Percentiles rank a stretch among this genome's conserved stretches.
Evolutionary conservation across 1,140 invertebrate species (phyloP).

Genomic region (Drosophila jambulina): DNA sequence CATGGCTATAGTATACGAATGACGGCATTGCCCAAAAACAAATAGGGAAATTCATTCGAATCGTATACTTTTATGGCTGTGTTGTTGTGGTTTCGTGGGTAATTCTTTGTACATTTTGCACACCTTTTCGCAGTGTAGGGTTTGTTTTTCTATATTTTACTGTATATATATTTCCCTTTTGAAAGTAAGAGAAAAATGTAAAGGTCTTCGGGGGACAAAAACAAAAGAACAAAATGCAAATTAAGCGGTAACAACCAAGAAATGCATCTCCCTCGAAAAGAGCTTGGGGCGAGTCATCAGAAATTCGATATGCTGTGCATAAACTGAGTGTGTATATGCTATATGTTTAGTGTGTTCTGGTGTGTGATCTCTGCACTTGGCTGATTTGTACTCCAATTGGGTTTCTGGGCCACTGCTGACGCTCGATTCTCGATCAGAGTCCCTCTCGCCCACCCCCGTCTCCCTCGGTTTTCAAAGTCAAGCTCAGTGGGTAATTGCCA

Average conservation of each 20-base stretch:
- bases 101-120: constrained; percentile 28
- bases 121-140: constrained; percentile 5
- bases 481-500: constrained; percentile 23
- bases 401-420: constrained; percentile 59
- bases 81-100: constrained; percentile 19
- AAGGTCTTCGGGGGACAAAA: background rate
- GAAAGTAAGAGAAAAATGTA: constrained; percentile 5
- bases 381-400: constrained; percentile 48
- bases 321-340: constrained; percentile 1
- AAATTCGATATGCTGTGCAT: constrained; percentile 15
- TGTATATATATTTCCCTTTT: background rate
- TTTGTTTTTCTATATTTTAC: background rate
- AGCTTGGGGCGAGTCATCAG: constrained; percentile 27
- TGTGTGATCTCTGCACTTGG: constrained; percentile 40
- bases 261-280: constrained; percentile 17
- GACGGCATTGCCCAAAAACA: constrained; percentile 36
- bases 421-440: constrained; percentile 27
- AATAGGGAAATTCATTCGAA: constrained; percentile 47
- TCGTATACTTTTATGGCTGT: constrained; percentile 33
- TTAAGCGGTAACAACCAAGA: constrained; percentile 11
- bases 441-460: background rate
- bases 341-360: constrained; percentile 6
- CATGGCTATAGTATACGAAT: constrained; percentile 26
- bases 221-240: constrained; percentile 20
- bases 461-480: constrained; percentile 42